phyloP scores from a whole-genome alignment of 2,797 vertebrate genomes.

The Mionectes olivaceus region DNA sequence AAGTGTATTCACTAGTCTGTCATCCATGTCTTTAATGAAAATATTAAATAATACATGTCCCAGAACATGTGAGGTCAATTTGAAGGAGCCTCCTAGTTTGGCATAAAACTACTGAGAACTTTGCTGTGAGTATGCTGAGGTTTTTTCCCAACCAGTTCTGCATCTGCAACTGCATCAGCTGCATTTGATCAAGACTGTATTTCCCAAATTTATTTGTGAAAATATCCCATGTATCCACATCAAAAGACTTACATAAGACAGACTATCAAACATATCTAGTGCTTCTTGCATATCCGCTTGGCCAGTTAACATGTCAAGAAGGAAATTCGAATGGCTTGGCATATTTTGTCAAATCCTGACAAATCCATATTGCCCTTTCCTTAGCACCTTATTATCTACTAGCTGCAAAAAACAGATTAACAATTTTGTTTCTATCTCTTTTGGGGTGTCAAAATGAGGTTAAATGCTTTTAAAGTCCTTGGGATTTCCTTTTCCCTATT shows the following conservation, averaged over 20 bases:
- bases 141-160: not conserved
- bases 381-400: not conserved
- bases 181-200: not conserved
- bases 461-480: not conserved
- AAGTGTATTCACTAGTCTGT: not conserved
- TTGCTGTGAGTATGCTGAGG: not conserved
- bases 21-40: not conserved
- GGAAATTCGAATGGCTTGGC: not conserved
- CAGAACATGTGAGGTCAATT: not conserved
- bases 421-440: not conserved
- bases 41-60: not conserved
- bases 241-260: not conserved
- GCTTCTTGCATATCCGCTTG: not conserved
- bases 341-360: conserved; percentile 50
- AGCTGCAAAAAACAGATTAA: conserved; percentile 9
- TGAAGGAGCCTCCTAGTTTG: not conserved
- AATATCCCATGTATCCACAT: not conserved
- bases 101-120: not conserved
- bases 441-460: not conserved
- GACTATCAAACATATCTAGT: not conserved
- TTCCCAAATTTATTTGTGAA: not conserved
- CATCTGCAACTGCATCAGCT: not conserved
- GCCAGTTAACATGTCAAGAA: not conserved
- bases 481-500: not conserved
- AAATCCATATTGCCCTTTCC: conserved; percentile 21